These are phyloP conservation scores for Littorina saxatilis DNA, from an alignment of 1,140 invertebrate genomes.

Conservation along the genomic window DNA sequence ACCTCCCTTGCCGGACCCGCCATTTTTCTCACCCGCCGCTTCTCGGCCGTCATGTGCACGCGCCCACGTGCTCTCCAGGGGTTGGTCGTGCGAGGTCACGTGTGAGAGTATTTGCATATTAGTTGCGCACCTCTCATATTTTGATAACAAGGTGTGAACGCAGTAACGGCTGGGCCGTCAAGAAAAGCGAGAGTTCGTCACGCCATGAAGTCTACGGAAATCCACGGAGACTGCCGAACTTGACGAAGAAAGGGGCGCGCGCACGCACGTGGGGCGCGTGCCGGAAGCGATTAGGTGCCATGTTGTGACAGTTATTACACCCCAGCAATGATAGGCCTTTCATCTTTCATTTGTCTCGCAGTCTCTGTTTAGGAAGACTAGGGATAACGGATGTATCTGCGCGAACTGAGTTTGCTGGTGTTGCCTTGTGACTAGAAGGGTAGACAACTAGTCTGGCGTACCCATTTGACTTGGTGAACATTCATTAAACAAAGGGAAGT, in stretches of 20 bases:
- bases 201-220: neutral
- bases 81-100: neutral
- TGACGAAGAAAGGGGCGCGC: neutral
- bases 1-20: conserved; percentile 7
- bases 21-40: conserved; percentile 14
- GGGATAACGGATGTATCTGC: no score
- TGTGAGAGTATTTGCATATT: conserved; percentile 27
- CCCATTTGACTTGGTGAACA: no score
- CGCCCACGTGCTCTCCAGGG: conserved; percentile 11
- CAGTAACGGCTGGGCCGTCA: conserved; percentile 1
- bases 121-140: conserved; percentile 32
- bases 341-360: conserved; percentile 17
- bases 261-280: conserved; percentile 25
- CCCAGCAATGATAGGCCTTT: neutral
- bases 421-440: no score
- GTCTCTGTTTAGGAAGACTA: no score
- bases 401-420: no score
- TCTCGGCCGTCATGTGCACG: conserved; percentile 13
- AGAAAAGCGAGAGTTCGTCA: neutral
- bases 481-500: no score
- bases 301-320: conserved; percentile 23
- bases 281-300: neutral
- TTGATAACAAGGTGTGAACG: conserved; percentile 28
- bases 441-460: no score
- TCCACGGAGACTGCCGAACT: neutral